Conservation (phyloP, 2,113 vertebrate species). For the Thunnus maccoyii region DNA sequence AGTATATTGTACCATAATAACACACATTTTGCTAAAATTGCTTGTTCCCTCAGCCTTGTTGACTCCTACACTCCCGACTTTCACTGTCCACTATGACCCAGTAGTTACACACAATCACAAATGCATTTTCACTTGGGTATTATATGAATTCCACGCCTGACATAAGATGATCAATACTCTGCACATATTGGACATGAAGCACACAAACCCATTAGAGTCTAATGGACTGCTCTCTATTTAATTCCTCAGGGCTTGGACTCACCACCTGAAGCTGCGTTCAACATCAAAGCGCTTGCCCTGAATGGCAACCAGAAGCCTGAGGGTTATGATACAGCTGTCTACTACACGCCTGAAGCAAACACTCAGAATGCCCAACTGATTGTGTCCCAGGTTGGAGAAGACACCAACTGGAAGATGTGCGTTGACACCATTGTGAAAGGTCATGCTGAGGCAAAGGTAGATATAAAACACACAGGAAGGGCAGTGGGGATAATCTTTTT, state of each 20-base stretch:
- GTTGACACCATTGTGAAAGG: conserved; percentile 57
- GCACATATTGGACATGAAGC: neutral
- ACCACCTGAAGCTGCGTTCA: conserved; percentile 63
- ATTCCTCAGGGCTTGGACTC: conserved; percentile 55
- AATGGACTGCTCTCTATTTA: neutral
- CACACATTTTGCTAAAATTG: too few relatives aligned
- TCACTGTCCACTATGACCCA: neutral
- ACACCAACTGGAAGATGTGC: conserved; percentile 86
- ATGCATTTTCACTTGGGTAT: neutral
- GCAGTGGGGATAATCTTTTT: neutral
- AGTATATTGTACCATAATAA: neutral
- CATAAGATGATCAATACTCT: neutral
- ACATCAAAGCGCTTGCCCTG: conserved; percentile 73
- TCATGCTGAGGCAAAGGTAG: conserved; percentile 68
- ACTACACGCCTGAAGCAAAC: conserved; percentile 61
- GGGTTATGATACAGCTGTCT: conserved; percentile 77
- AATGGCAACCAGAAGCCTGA: conserved; percentile 62
- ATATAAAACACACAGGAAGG: neutral
- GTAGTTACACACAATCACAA: neutral
- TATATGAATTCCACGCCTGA: neutral
- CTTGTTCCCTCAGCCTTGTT: too few relatives aligned
- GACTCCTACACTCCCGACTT: too few relatives aligned
- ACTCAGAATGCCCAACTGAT: conserved; percentile 71
- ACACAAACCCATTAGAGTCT: neutral
- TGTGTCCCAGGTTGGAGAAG: conserved; percentile 75